Evolutionary conservation across 2,888 invertebrate genomes (phyloP).

Genomic region (Acrobasis repandana): DNA sequence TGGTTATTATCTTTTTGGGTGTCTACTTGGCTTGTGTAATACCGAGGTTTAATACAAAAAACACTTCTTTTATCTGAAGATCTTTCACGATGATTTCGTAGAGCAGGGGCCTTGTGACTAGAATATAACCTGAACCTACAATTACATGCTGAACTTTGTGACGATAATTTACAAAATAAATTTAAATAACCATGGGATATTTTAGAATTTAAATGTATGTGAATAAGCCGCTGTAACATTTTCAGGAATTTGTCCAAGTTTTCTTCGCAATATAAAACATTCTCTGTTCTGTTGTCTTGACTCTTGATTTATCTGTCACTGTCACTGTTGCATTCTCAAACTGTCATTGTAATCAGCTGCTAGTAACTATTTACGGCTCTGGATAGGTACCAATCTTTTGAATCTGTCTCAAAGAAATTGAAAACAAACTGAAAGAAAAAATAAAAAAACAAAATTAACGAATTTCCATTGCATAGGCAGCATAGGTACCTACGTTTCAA

Average conservation of each 20-base stretch:
- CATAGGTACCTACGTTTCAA: no score
- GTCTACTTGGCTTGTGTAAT: constrained; percentile 67
- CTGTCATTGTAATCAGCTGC: background rate
- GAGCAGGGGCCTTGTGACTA: constrained; percentile 55
- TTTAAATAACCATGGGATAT: constrained; percentile 56
- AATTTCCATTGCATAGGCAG: no score
- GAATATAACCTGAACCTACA: constrained; percentile 70
- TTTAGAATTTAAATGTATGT: constrained; percentile 61
- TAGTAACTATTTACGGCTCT: background rate
- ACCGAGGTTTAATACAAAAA: constrained; percentile 55
- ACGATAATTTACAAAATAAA: constrained; percentile 50
- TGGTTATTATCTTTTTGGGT: constrained; percentile 60
- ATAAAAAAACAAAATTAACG: no score
- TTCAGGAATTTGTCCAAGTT: constrained; percentile 38
- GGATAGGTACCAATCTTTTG: no score
- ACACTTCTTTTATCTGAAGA: constrained; percentile 50
- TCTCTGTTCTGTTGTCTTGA: constrained; percentile 26
- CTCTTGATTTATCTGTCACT: constrained; percentile 14
- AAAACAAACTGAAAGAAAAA: no score
- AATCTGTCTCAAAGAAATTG: no score
- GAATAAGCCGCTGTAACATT: constrained; percentile 68
- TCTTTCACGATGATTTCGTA: constrained; percentile 65
- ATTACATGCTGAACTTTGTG: constrained; percentile 56
- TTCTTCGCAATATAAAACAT: constrained; percentile 36
- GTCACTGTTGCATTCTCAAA: constrained; percentile 14